Base-by-base conservation (phyloP, 2,113 vertebrate genomes). In the Chaetorhynchus papuensis region DNA sequence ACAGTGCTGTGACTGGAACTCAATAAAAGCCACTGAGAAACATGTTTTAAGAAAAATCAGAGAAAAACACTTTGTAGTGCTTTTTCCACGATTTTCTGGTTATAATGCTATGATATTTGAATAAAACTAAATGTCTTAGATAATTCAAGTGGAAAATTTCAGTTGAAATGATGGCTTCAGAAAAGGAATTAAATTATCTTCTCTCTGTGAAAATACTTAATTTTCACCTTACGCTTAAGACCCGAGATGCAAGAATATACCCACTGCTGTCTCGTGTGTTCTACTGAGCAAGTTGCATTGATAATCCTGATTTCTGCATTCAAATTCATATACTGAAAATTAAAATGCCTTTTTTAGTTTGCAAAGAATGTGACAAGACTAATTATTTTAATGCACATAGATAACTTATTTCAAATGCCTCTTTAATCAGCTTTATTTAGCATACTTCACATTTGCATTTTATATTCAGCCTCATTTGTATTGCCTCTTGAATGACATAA, bases 201-300 rank as follows among this genome's bases (percentile, higher is more conserved):
- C 26, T 71, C 11, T 59, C 26, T 77, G 15, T 45, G 49, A 60
- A 77, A 41, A 47, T 15, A 35, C 12, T 53, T 13, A 41, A 14
- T 54, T 72, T 93, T 74, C 13, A 47, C 72, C 61, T 74, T 23
- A 70, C 53, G 21, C 39, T 83, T 56, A 64, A 92, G 18, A 72
- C 7, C 2, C 0, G 0, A 60, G 9, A 27, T 64, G 18, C 33
- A 72, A 53, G 6, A 74, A 63, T 59, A 54, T 35, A 77, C 21
- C 3, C 45, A 57, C 27, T 69, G 24, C 21, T 21, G 37, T 56
- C 59, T 89, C 21, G 13, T 50, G 21, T 54, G 63, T 16, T 68
- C 35, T 64, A 10, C 23, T 20, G 13, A 88, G 41, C 6, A 56
- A 72, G 13, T 39, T 87, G n/a, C 1, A 2, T 52, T 65, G 19